phyloP scores from a whole-genome alignment of 2,113 vertebrate genomes.

The Ranitomeya imitator region DNA sequence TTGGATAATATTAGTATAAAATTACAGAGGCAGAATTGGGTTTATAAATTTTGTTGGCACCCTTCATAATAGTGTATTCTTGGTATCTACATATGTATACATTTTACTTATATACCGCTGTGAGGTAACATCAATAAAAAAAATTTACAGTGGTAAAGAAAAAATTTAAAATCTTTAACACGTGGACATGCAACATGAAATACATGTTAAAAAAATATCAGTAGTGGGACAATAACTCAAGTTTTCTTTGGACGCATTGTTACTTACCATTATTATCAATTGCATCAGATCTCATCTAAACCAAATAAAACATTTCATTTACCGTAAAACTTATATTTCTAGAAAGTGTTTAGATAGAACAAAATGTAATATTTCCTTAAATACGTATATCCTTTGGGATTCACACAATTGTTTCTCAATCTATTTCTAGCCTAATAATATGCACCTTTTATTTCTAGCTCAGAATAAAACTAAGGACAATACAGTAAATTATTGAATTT shows the following conservation, averaged over 20 bases:
- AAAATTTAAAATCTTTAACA: conserved; percentile 60
- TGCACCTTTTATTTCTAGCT: conserved; percentile 86
- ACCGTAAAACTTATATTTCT: conserved; percentile 59
- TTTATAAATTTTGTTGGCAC: conserved; percentile 65
- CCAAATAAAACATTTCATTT: conserved; percentile 65
- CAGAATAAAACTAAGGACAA: conserved; percentile 77
- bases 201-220: conserved; percentile 66
- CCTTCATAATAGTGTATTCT: conserved; percentile 52
- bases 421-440: conserved; percentile 81
- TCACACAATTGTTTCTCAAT: conserved; percentile 79
- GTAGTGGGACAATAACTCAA: conserved; percentile 59
- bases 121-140: conserved; percentile 65
- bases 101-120: conserved; percentile 63
- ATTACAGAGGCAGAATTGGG: conserved; percentile 64
- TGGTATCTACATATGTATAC: conserved; percentile 61
- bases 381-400: conserved; percentile 70
- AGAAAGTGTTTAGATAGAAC: conserved; percentile 69
- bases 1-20: conserved; percentile 70
- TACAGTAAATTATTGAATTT: conserved; percentile 78
- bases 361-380: conserved; percentile 69
- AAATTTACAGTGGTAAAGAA: conserved; percentile 66
- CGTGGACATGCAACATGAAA: conserved; percentile 73
- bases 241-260: conserved; percentile 70
- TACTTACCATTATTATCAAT: conserved; percentile 65
- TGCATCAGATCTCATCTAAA: conserved; percentile 63